Conservation (phyloP, 2,113 vertebrate genomes). For the Nicator chloris region DNA sequence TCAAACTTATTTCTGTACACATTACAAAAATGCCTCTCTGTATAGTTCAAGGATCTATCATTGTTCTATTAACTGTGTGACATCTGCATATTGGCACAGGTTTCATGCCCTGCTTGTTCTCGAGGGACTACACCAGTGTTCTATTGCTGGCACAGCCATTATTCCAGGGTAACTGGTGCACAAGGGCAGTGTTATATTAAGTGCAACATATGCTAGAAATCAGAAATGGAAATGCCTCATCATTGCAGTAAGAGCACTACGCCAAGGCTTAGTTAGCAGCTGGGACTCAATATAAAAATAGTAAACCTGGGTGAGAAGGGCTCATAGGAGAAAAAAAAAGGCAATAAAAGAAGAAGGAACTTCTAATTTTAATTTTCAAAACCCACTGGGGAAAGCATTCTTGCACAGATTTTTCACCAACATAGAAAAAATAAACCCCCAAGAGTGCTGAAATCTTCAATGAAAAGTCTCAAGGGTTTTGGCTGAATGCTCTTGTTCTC, state of each 20-base stretch:
- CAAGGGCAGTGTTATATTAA: conserved; percentile 52
- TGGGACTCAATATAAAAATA: conserved; percentile 59
- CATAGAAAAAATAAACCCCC: neutral
- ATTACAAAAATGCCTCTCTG: neutral
- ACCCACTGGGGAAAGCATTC: neutral
- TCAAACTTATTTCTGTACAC: neutral
- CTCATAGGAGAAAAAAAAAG: conserved; percentile 1
- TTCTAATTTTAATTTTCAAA: conserved; percentile 25
- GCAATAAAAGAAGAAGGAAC: conserved; percentile 27
- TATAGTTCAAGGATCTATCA: neutral
- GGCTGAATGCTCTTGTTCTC: neutral
- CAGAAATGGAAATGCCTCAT: conserved; percentile 54
- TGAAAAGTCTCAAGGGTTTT: conserved; percentile 28
- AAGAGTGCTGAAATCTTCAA: neutral
- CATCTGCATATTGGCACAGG: neutral
- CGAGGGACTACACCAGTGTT: neutral
- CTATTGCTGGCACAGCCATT: conserved; percentile 29
- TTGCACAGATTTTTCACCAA: conserved; percentile 14
- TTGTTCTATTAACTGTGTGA: neutral
- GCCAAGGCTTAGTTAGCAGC: conserved; percentile 65
- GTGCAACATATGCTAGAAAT: conserved; percentile 57
- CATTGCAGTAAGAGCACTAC: conserved; percentile 30
- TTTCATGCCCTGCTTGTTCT: neutral
- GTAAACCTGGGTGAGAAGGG: conserved; percentile 39
- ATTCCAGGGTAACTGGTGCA: conserved; percentile 43